A percentile compares a stretch with the other conserved stretches of the same genome.
Conservation (phyloP, 2,797 vertebrate genomes). For the Buphagus erythrorhynchus region DNA sequence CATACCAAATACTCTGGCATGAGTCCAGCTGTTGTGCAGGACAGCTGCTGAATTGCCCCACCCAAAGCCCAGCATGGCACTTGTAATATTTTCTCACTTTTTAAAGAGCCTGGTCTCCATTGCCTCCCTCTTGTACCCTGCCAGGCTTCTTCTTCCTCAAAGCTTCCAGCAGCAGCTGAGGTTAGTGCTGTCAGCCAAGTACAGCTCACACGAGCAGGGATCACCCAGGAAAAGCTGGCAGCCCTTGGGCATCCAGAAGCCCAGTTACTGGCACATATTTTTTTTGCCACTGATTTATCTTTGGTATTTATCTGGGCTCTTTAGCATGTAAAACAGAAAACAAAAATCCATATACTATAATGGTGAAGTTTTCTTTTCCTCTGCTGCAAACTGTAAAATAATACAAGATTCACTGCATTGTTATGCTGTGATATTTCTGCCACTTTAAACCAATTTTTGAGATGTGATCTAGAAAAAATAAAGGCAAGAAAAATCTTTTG, state of each 20-base stretch:
- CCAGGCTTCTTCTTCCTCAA: accelerated
- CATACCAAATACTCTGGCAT: not conserved
- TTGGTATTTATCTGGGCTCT: not conserved
- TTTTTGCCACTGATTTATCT: not conserved
- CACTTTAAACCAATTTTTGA: not conserved
- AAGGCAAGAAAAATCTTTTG: not conserved
- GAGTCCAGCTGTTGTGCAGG: not conserved
- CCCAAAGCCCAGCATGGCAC: not conserved
- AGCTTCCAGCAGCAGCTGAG: not conserved
- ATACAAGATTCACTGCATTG: not conserved
- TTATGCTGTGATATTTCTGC: not conserved
- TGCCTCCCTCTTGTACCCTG: not conserved
- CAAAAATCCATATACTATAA: not conserved
- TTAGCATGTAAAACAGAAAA: not conserved
- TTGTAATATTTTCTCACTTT: not conserved
- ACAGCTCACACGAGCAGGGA: not conserved
- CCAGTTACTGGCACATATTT: not conserved
- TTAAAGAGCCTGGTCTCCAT: not conserved
- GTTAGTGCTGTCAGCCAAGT: not conserved
- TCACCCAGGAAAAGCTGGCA: not conserved
- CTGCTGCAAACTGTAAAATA: not conserved
- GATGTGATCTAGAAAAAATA: not conserved
- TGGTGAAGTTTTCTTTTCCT: not conserved
- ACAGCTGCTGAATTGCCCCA: not conserved
- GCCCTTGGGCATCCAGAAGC: not conserved